phyloP scores from a whole-genome alignment of 2,797 vertebrate species.

The Artibeus jamaicensis region DNA sequence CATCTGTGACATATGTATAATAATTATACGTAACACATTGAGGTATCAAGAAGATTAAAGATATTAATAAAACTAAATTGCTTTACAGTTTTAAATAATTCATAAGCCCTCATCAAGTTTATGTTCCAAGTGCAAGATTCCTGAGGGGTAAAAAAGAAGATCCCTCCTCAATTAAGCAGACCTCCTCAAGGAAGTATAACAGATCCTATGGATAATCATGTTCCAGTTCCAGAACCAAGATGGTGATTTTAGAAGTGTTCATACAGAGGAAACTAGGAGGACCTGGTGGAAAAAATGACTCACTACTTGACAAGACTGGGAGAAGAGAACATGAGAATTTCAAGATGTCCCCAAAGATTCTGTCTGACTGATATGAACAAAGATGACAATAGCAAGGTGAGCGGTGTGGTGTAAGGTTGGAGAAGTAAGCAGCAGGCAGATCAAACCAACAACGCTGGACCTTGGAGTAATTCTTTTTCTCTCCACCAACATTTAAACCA shows the following conservation, averaged over 20 bases:
- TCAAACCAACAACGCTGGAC: not conserved
- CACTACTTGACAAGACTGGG: not conserved
- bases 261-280: not conserved
- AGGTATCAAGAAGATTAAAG: not conserved
- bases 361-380: not conserved
- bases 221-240: not conserved
- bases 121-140: not conserved
- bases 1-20: not conserved
- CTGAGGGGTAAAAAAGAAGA: not conserved
- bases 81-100: not conserved
- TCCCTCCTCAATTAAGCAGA: not conserved
- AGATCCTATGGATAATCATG: accelerated
- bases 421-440: not conserved
- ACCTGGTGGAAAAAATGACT: not conserved
- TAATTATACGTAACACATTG: not conserved
- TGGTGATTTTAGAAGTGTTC: not conserved
- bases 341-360: not conserved
- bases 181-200: accelerated
- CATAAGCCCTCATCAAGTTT: not conserved
- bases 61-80: not conserved
- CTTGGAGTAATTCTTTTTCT: not conserved
- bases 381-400: not conserved
- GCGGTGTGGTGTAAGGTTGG: accelerated
- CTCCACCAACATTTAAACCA: not conserved
- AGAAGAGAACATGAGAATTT: not conserved